Percentiles rank a stretch among this genome's conserved stretches.
Evolutionary conservation across 1,140 invertebrate species (phyloP).

Genomic region (Drosophila leontia): DNA sequence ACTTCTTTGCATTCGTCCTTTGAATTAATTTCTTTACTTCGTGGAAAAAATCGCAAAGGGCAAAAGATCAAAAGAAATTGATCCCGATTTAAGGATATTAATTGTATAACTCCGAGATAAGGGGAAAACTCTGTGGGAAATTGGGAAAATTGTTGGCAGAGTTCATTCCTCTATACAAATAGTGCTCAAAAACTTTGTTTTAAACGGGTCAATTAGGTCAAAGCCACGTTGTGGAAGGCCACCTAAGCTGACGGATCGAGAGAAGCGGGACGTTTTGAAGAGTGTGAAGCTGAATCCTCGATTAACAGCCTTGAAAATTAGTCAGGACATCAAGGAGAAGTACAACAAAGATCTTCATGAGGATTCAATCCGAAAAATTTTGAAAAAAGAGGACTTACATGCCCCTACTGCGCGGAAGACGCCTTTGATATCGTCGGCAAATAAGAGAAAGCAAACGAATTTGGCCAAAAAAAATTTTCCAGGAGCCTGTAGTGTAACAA

Average conservation of each 20-base stretch:
- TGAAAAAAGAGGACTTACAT: no score
- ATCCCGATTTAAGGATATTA: neutral
- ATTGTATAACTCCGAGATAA: neutral
- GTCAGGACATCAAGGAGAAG: constrained; percentile 11
- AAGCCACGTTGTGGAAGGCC: constrained; percentile 4
- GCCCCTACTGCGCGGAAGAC: no score
- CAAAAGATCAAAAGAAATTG: neutral
- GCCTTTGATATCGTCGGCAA: no score
- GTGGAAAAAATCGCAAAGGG: neutral
- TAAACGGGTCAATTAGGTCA: neutral
- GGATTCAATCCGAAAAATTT: no score
- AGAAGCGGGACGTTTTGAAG: constrained; percentile 14
- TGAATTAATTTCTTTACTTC: neutral
- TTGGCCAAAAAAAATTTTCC: no score
- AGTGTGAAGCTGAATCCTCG: constrained; percentile 1
- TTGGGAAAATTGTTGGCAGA: neutral
- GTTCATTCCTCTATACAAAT: constrained; percentile 2
- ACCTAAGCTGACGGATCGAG: constrained; percentile 9
- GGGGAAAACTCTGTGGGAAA: neutral
- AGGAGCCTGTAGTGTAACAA: no score
- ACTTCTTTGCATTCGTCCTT: no score
- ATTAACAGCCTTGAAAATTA: constrained; percentile 1
- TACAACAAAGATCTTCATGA: neutral
- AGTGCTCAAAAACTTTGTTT: neutral
- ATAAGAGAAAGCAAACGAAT: no score